phyloP scores from a whole-genome alignment of 1,140 invertebrate genomes.

The Rhizoglyphus robini region DNA sequence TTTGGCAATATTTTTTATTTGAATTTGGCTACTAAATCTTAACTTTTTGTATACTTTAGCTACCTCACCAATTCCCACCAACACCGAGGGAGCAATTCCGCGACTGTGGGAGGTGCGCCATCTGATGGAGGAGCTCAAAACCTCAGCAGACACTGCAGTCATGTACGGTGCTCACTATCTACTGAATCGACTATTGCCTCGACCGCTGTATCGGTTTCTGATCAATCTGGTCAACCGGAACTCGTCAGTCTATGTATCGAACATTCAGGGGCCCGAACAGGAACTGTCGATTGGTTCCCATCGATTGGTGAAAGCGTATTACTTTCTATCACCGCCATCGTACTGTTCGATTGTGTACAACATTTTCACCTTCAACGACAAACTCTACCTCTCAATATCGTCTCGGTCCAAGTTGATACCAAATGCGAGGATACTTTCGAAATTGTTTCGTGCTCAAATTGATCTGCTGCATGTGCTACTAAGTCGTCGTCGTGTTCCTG shows the following conservation, averaged over 20 bases:
- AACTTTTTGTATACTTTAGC: conserved; percentile 14
- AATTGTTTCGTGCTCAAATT: conserved; percentile 32
- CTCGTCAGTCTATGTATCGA: conserved; percentile 36
- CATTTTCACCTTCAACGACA: conserved; percentile 37
- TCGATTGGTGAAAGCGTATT: conserved; percentile 38
- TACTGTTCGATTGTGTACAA: conserved; percentile 39
- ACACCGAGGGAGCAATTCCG: conserved; percentile 44
- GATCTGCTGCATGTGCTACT: conserved; percentile 37
- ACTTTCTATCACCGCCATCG: conserved; percentile 37
- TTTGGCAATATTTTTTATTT: too few relatives aligned
- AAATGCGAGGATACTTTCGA: not conserved
- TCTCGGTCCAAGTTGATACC: conserved; percentile 15
- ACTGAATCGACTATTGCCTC: conserved; percentile 32
- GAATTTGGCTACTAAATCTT: too few relatives aligned
- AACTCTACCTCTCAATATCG: conserved; percentile 8
- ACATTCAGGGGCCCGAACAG: conserved; percentile 39
- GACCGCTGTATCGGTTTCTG: conserved; percentile 27
- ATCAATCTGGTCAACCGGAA: conserved; percentile 27
- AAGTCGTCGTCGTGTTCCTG: conserved; percentile 39
- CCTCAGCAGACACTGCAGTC: conserved; percentile 40
- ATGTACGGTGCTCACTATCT: conserved; percentile 38
- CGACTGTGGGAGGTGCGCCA: conserved; percentile 44
- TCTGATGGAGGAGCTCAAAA: conserved; percentile 39
- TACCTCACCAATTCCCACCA: conserved; percentile 36
- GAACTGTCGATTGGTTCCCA: conserved; percentile 33